phyloP scores from a whole-genome alignment of 2,888 invertebrate species.

The Pyrrhia umbra region DNA sequence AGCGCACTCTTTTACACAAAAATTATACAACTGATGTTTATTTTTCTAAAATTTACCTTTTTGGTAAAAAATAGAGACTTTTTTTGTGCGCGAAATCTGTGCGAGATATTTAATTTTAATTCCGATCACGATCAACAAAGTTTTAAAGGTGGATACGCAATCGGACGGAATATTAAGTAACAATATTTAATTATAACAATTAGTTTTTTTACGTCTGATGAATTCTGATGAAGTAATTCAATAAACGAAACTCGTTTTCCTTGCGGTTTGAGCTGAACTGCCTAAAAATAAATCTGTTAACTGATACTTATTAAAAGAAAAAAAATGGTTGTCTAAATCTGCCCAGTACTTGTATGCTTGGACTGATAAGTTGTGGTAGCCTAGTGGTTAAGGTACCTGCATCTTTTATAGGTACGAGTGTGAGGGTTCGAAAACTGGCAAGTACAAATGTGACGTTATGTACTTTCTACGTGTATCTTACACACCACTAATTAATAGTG shows the following conservation, averaged over 20 bases:
- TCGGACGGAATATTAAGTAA: conserved; percentile 53
- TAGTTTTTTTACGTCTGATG: conserved; percentile 36
- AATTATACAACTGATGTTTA: conserved; percentile 16
- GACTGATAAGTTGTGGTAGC: too few species aligned
- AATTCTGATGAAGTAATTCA: conserved; percentile 42
- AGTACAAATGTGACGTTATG: too few species aligned
- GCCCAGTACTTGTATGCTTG: not conserved
- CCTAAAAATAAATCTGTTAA: not conserved
- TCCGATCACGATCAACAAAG: conserved; percentile 52
- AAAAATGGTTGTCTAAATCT: not conserved
- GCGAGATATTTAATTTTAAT: conserved; percentile 19
- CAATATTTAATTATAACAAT: conserved; percentile 57
- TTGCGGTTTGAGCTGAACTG: conserved; percentile 10
- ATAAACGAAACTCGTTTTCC: not conserved
- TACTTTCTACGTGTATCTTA: too few species aligned
- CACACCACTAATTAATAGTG: too few species aligned
- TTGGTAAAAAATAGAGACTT: not conserved
- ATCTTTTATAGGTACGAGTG: too few species aligned
- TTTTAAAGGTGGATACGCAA: conserved; percentile 51
- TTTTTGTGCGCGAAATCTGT: conserved; percentile 28
- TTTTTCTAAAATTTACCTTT: conserved; percentile 3
- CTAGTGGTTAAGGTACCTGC: too few species aligned
- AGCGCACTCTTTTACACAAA: too few species aligned
- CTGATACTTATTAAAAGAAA: not conserved
- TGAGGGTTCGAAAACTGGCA: too few species aligned